Evolutionary conservation across 2,113 vertebrate species (phyloP), one percentile per base, ranked within the genome.

Genomic region (Zosterops hypoxanthus): DNA sequence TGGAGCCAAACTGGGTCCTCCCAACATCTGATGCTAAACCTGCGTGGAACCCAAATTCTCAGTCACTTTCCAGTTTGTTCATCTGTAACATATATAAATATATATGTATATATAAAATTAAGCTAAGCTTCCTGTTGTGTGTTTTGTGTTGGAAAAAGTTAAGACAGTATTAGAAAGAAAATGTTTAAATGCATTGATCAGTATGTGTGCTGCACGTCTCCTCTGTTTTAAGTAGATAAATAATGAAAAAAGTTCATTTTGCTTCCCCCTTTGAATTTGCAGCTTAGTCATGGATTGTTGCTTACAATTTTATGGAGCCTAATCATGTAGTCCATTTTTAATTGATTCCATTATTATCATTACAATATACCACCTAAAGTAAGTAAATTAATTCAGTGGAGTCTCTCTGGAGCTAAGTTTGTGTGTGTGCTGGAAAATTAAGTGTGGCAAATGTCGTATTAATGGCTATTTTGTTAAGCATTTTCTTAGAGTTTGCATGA

Each of bases 261-360:
- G 1, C 52, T 84, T 94, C 52, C 42, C 19, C 44, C 29, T 94
- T 87, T 91, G 70, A 90, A 89, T 87, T 46, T 92, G 33, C 36
- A 76, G 89, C 71, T 96, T 92, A 95, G 93, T 92, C 87, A 92
- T 36, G 87, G 93, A 34, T 95, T 91, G 81, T 92, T 97, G 89
- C 70, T 55, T 59, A 70, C 81, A 65, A 24, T 94, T 95, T 92
- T 94, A 76, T 84, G 81, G 61, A 87, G 80, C 41, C 49, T 82
- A 84, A 92, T 95, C 44, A 52, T 82, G 57, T 87, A 76, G 81
- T 80, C 41, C 57, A 65, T 91, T 82, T 65, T 91, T 80, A 95
- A 94, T 89, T 91, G 73, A 77, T 82, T 88, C 70, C 70, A 46
- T 95, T 96, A 94, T 95, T 91, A 84, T 85, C 81, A 91, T 91